These are phyloP conservation scores for Dynastes maya DNA, from an alignment of 2,888 invertebrate genomes.

Conservation along the genomic window DNA sequence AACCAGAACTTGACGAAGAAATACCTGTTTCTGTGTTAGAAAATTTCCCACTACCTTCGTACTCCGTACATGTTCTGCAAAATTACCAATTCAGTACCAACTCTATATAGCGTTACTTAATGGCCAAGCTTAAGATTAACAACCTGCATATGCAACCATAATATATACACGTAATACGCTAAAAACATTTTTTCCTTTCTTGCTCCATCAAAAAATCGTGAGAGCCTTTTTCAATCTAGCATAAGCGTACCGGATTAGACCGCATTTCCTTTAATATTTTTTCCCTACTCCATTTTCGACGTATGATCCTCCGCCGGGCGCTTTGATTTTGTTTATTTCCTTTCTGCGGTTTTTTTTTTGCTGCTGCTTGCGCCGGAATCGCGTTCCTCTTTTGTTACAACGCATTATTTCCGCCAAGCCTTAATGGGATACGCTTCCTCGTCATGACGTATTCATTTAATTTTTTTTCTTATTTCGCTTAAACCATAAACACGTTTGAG, in stretches of 20 bases:
- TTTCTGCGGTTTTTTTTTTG: constrained; percentile 1
- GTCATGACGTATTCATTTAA: not conserved
- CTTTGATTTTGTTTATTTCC: constrained; percentile 35
- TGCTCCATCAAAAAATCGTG: not conserved
- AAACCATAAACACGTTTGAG: no score
- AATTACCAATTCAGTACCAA: no score
- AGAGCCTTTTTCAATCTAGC: constrained; percentile 9
- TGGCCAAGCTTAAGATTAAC: no score
- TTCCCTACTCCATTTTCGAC: constrained; percentile 4
- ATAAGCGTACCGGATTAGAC: constrained; percentile 13
- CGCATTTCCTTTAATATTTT: constrained; percentile 37
- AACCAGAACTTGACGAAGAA: no score
- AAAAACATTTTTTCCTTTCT: not conserved
- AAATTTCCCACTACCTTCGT: no score
- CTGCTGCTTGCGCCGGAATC: not conserved
- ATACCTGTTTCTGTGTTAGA: no score
- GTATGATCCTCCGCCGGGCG: not conserved
- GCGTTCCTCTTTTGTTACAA: constrained; percentile 7
- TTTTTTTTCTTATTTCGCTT: constrained; percentile 5
- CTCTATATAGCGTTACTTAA: no score
- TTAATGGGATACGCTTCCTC: not conserved
- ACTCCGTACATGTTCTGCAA: no score
- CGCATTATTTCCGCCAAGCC: constrained; percentile 12
- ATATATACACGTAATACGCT: no score
- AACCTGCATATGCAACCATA: no score